These are phyloP conservation scores for Drosophila quinaria DNA, from an alignment of 2,888 invertebrate genomes.

Conservation along the genomic window DNA sequence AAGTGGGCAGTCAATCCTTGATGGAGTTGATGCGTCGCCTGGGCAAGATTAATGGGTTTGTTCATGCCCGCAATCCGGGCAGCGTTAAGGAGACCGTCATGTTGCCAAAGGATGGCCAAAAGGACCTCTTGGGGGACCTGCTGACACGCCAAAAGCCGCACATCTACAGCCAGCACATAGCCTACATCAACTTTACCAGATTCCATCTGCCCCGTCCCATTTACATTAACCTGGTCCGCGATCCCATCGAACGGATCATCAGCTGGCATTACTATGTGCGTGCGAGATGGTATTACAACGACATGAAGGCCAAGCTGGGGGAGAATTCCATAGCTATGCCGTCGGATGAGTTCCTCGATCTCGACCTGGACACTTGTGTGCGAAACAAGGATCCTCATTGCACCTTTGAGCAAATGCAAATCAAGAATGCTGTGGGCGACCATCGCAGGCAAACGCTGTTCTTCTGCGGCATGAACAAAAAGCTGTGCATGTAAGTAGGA, in stretches of 20 bases:
- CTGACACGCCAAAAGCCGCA: conserved; percentile 90
- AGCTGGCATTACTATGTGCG: conserved; percentile 97
- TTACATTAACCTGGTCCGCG: conserved; percentile 95
- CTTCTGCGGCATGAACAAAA: conserved; percentile 94
- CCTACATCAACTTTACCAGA: conserved; percentile 94
- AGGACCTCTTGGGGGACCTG: conserved; percentile 89
- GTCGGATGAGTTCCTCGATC: conserved; percentile 90
- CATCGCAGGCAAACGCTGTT: conserved; percentile 94
- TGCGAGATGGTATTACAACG: conserved; percentile 95
- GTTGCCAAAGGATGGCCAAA: conserved; percentile 91
- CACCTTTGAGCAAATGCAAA: conserved; percentile 91
- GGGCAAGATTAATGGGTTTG: conserved; percentile 83
- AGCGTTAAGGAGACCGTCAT: conserved; percentile 94
- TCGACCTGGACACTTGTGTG: conserved; percentile 95
- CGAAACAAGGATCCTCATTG: conserved; percentile 92
- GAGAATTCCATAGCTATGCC: conserved; percentile 81
- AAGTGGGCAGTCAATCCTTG: conserved; percentile 95
- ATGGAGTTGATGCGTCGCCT: conserved; percentile 93
- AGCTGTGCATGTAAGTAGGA: conserved; percentile 90
- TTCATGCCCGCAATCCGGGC: conserved; percentile 89
- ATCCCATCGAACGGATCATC: conserved; percentile 95
- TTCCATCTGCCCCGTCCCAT: conserved; percentile 93
- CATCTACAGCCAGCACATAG: conserved; percentile 95
- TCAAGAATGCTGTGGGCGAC: conserved; percentile 93
- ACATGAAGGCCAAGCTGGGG: conserved; percentile 87